These are phyloP conservation scores for Hormiphora californensis DNA, from an alignment of 37 sponge, comb jelly and placozoan species.

Conservation along the genomic window DNA sequence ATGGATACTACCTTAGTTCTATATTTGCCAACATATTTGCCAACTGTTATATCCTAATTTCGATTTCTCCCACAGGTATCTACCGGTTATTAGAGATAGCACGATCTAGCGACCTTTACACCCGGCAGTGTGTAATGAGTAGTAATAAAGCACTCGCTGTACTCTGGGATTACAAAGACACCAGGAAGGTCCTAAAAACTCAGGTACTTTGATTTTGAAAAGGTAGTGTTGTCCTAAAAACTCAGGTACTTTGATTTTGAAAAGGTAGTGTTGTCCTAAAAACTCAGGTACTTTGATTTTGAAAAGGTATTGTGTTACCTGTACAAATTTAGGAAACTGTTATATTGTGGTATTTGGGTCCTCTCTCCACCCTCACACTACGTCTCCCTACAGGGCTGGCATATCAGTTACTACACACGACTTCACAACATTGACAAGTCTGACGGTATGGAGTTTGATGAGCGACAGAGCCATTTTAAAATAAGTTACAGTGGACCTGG, in stretches of 20 bases:
- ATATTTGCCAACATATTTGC: background rate
- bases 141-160: background rate
- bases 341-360: background rate
- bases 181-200: slow-evolving; percentile 3
- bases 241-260: background rate
- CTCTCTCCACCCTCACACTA: background rate
- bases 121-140: slow-evolving; percentile 17
- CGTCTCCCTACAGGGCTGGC: slow-evolving; percentile 3
- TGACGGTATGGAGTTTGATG: slow-evolving; percentile 47
- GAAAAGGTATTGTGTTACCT: background rate
- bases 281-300: background rate
- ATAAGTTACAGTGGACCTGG: background rate
- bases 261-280: background rate
- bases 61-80: too few species aligned
- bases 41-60: background rate
- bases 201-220: background rate
- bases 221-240: background rate
- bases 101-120: background rate
- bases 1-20: background rate
- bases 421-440: slow-evolving; percentile 38
- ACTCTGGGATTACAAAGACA: slow-evolving; percentile 33
- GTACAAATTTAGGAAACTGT: too few species aligned
- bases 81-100: slow-evolving; percentile 10
- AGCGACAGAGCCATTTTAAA: background rate
- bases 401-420: slow-evolving; percentile 22